Conservation (phyloP, 1,140 invertebrate genomes). For the Pissodes strobi region DNA sequence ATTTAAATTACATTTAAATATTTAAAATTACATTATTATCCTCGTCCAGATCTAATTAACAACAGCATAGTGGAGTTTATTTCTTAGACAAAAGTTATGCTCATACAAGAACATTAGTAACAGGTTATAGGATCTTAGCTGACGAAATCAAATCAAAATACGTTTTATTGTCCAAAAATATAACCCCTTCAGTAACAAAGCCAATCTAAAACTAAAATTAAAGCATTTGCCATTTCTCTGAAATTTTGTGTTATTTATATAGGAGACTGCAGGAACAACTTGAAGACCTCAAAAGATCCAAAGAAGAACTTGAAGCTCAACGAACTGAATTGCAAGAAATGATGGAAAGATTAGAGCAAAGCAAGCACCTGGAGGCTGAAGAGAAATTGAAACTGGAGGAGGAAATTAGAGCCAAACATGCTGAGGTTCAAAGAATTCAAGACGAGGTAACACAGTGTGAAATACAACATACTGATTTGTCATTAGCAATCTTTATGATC, state of each 20-base stretch:
- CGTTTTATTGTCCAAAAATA: slow-evolving; percentile 41
- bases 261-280: slow-evolving; percentile 92
- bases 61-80: no score
- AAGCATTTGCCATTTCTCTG: no score
- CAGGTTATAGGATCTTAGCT: no score
- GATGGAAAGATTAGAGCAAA: slow-evolving; percentile 87
- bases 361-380: slow-evolving; percentile 85
- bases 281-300: slow-evolving; percentile 85
- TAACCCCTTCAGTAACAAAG: no score
- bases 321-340: slow-evolving; percentile 84
- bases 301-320: slow-evolving; percentile 90
- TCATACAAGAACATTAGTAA: no score
- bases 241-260: no score
- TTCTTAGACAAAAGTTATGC: no score
- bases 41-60: no score
- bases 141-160: neutral
- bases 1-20: no score
- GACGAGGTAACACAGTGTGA: slow-evolving; percentile 86
- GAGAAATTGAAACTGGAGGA: slow-evolving; percentile 87
- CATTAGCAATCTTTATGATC: neutral
- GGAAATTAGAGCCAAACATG: slow-evolving; percentile 84
- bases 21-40: no score
- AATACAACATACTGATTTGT: neutral
- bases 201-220: no score
- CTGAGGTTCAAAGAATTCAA: slow-evolving; percentile 85